phyloP scores from a whole-genome alignment of 2,113 vertebrate species.

The Crotalus horridus region DNA sequence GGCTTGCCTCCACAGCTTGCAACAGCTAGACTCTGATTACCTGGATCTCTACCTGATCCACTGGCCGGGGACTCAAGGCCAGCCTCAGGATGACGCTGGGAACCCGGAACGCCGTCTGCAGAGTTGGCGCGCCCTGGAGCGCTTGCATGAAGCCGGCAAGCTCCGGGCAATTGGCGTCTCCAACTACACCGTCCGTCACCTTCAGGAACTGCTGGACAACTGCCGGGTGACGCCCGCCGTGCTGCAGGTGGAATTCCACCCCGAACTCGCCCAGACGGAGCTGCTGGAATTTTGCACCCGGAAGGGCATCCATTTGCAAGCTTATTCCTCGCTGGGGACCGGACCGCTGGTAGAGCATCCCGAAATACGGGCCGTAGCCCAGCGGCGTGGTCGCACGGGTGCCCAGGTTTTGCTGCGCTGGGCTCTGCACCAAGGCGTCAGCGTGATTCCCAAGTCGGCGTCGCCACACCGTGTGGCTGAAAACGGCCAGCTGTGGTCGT shows the following conservation, averaged over 20 bases:
- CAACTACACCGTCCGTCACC: constrained; percentile 76
- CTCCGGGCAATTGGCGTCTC: constrained; percentile 81
- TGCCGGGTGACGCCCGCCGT: constrained; percentile 72
- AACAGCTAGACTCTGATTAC: constrained; percentile 70
- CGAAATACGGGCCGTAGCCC: constrained; percentile 66
- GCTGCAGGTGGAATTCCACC: constrained; percentile 79
- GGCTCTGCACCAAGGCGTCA: constrained; percentile 76
- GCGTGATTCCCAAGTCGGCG: constrained; percentile 77
- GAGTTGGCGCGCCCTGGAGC: constrained; percentile 76
- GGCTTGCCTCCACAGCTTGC: constrained; percentile 69
- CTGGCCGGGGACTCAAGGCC: constrained; percentile 80
- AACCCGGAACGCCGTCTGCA: constrained; percentile 69
- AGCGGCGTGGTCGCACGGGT: constrained; percentile 52
- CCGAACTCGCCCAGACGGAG: constrained; percentile 68
- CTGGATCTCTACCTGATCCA: constrained; percentile 82
- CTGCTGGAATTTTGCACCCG: constrained; percentile 69
- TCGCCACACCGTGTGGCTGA: constrained; percentile 63
- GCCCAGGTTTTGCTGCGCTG: constrained; percentile 79
- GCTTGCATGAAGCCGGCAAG: constrained; percentile 66
- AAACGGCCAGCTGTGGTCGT: constrained; percentile 73
- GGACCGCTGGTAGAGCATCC: constrained; percentile 68
- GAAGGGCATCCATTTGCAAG: constrained; percentile 74
- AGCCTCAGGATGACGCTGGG: constrained; percentile 59
- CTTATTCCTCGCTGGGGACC: constrained; percentile 77
- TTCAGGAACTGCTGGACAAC: constrained; percentile 67